Conservation (phyloP, 1,140 invertebrate species). For the Trachymyrmex septentrionalis region DNA sequence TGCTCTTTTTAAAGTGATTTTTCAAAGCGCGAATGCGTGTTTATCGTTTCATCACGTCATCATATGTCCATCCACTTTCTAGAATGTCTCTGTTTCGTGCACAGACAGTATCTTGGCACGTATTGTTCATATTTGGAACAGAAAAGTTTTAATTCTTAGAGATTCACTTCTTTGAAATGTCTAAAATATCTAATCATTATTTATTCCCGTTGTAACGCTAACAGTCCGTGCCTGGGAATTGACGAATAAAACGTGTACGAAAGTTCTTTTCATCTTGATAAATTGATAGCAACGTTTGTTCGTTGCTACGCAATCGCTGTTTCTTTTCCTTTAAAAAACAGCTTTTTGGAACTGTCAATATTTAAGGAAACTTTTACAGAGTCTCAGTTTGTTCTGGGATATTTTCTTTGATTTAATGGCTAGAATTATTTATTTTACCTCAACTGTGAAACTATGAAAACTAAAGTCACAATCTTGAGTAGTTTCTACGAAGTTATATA, state of each 20-base stretch:
- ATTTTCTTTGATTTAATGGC: constrained; percentile 11
- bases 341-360: neutral
- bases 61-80: neutral
- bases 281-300: neutral
- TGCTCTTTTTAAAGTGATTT: neutral
- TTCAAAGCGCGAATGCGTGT: neutral
- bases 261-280: neutral
- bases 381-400: neutral
- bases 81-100: neutral
- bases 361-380: neutral
- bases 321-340: neutral
- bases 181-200: neutral
- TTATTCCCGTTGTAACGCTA: neutral
- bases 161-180: neutral
- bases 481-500: constrained; percentile 5
- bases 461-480: neutral
- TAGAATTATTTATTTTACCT: neutral
- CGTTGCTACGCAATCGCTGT: neutral
- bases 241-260: neutral
- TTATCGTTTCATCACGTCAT: neutral
- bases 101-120: neutral
- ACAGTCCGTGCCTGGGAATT: neutral
- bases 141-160: neutral
- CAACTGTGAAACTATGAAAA: neutral
- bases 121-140: neutral